These are phyloP conservation scores for Nannospalax galili DNA, from an alignment of 2,113 vertebrate species.

Conservation along the genomic window DNA sequence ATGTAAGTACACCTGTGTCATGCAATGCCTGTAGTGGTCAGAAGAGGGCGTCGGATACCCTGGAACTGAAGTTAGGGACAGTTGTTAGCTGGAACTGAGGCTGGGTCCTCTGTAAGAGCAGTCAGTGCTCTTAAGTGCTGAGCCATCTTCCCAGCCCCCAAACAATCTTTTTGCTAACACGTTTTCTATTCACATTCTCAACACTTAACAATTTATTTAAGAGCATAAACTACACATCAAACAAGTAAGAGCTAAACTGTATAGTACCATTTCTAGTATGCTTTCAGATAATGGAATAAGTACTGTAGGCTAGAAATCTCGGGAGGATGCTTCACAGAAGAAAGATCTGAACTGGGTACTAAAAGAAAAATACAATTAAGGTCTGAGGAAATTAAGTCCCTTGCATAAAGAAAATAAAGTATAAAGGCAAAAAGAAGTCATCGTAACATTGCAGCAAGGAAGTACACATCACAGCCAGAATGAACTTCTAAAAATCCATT, in stretches of 20 bases:
- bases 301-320: slow-evolving; percentile 18
- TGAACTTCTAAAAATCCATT: slow-evolving; percentile 54
- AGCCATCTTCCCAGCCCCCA: no score
- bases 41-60: no score
- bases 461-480: background rate
- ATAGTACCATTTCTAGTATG: background rate
- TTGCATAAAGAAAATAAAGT: background rate
- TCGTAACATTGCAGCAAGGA: background rate
- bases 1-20: no score
- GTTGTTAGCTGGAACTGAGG: no score
- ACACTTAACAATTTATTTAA: background rate
- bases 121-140: no score
- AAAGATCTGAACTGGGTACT: slow-evolving; percentile 34
- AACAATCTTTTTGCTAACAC: slow-evolving; percentile 48
- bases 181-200: slow-evolving; percentile 41
- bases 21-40: no score
- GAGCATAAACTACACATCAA: slow-evolving; percentile 44
- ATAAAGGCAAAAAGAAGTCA: slow-evolving; percentile 15
- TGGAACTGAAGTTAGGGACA: no score
- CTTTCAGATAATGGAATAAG: slow-evolving; percentile 50
- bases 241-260: slow-evolving; percentile 30
- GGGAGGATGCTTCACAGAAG: background rate
- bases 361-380: slow-evolving; percentile 25
- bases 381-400: slow-evolving; percentile 13
- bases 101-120: no score